A percentile compares a stretch with the other conserved stretches of the same genome.
Evolutionary conservation across 2,888 invertebrate genomes (phyloP).

Genomic region (Neoitamus cyanurus): DNA sequence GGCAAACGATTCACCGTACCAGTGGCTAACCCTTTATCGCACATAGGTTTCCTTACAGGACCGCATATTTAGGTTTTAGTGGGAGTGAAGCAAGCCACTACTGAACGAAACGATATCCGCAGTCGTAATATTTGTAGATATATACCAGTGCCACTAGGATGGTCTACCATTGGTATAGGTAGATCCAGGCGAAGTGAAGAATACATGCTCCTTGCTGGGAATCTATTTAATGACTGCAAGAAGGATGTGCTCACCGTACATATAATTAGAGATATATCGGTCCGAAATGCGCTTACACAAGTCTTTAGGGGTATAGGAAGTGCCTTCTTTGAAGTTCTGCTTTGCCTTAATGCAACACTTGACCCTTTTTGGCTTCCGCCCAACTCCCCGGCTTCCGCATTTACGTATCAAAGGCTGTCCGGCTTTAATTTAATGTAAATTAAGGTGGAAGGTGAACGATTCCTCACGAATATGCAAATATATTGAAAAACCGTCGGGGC

Average conservation of each 20-base stretch:
- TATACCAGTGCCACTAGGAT: slow-evolving; percentile 45
- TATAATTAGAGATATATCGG: slow-evolving; percentile 44
- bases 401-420: slow-evolving; percentile 27
- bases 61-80: slow-evolving; percentile 68
- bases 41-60: slow-evolving; percentile 68
- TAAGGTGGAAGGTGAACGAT: neutral
- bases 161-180: slow-evolving; percentile 45
- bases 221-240: slow-evolving; percentile 49
- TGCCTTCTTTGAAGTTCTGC: slow-evolving; percentile 24
- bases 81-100: slow-evolving; percentile 65
- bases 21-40: slow-evolving; percentile 69
- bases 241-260: slow-evolving; percentile 48
- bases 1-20: slow-evolving; percentile 59
- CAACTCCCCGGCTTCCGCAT: slow-evolving; percentile 12
- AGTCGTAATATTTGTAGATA: slow-evolving; percentile 54
- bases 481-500: neutral
- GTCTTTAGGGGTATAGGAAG: slow-evolving; percentile 10
- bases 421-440: neutral
- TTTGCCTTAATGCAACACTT: slow-evolving; percentile 37
- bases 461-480: neutral
- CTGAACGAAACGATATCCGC: slow-evolving; percentile 65
- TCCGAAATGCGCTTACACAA: slow-evolving; percentile 3
- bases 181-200: slow-evolving; percentile 30
- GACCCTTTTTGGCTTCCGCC: slow-evolving; percentile 36
- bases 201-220: slow-evolving; percentile 44